Percentiles rank a stretch among this genome's conserved stretches.
Conservation (phyloP, 2,113 vertebrate genomes). For the Barbus barbus region DNA sequence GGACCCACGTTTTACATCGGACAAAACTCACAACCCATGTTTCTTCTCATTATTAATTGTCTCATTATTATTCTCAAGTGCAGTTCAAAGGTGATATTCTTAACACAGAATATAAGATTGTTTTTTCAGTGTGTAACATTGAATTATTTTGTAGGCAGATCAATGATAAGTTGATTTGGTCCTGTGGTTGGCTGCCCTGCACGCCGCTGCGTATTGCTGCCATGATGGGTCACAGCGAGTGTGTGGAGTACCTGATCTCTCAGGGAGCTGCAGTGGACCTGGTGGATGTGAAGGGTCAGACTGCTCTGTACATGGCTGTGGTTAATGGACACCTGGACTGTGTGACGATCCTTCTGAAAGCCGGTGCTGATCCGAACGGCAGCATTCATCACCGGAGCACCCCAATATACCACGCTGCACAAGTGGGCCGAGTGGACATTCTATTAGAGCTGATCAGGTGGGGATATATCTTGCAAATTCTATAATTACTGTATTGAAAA, state of each 20-base stretch:
- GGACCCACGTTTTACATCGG: no score
- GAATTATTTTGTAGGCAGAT: constrained; percentile 73
- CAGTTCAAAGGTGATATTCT: no score
- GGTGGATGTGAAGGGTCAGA: constrained; percentile 94
- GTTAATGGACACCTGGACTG: constrained; percentile 92
- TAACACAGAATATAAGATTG: background rate
- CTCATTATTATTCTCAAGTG: no score
- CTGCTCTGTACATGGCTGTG: constrained; percentile 88
- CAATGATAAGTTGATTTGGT: constrained; percentile 94
- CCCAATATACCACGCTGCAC: constrained; percentile 86
- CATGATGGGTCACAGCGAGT: constrained; percentile 85
- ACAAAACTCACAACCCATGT: no score
- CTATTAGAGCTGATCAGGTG: constrained; percentile 89
- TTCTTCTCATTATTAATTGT: no score
- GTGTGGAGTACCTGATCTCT: constrained; percentile 84
- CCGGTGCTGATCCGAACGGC: constrained; percentile 88
- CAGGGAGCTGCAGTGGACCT: constrained; percentile 90
- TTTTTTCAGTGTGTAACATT: no score
- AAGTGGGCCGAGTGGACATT: constrained; percentile 86
- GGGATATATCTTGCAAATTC: background rate
- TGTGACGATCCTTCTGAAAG: constrained; percentile 85
- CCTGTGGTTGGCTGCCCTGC: constrained; percentile 91
- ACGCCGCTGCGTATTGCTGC: constrained; percentile 88
- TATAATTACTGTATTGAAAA: background rate
- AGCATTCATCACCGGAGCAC: constrained; percentile 94